phyloP scores from a whole-genome alignment of 2,888 invertebrate genomes.

The Ligdia adustata region DNA sequence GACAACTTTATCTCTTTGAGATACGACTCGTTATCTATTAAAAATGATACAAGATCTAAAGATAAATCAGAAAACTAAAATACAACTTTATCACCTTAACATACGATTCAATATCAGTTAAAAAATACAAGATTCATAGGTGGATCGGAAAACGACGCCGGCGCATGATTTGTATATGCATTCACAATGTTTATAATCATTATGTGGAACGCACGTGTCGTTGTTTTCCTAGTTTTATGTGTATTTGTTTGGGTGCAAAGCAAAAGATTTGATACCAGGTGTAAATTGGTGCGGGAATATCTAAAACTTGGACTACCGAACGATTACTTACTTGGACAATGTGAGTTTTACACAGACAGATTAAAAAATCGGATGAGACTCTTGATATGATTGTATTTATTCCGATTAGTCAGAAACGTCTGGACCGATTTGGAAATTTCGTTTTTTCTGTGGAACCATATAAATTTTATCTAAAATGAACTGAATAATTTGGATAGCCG shows the following conservation, averaged over 20 bases:
- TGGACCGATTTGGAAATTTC: too few species aligned
- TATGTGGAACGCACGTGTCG: constrained; percentile 59
- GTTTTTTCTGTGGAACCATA: too few species aligned
- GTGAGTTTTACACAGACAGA: constrained; percentile 49
- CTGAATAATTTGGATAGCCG: too few species aligned
- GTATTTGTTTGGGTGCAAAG: constrained; percentile 37
- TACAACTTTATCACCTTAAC: neutral
- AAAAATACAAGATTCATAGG: neutral
- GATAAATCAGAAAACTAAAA: too few species aligned
- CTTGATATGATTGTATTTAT: too few species aligned
- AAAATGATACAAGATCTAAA: neutral
- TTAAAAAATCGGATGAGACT: neutral
- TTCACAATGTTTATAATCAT: constrained; percentile 37
- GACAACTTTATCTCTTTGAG: neutral
- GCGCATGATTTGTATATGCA: constrained; percentile 31
- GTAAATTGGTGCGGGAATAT: constrained; percentile 65
- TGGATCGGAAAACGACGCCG: constrained; percentile 9
- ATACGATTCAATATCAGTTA: neutral
- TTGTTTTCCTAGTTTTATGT: constrained; percentile 39
- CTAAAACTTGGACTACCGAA: constrained; percentile 58
- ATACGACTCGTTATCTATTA: constrained; percentile 3
- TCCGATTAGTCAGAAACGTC: too few species aligned
- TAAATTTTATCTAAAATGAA: too few species aligned
- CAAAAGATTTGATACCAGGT: constrained; percentile 64
- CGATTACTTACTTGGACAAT: constrained; percentile 66